Base-by-base conservation (phyloP, 2,113 vertebrate genomes). In the Solenodon paradoxus region DNA sequence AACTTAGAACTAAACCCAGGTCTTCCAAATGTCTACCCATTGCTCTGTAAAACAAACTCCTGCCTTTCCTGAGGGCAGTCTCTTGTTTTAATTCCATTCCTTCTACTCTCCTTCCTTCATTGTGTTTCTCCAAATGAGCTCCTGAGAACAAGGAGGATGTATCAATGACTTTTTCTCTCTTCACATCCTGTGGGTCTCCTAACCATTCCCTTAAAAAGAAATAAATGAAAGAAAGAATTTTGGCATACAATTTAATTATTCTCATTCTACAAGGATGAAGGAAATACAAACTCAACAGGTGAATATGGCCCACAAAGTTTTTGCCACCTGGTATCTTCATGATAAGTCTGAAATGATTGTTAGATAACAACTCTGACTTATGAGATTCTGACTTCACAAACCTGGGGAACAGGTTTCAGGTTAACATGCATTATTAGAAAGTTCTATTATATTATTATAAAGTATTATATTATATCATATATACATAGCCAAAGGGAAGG, bases 401-500 rank as follows among this genome's bases (percentile, higher is more conserved):
- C 74, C 86, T 49, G 5, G 61, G 72, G 45, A 57, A 94, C 64
- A 68, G 59, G 83, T 57, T 20, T 38, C 16, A 49, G 80, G 51
- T 86, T 83, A 59, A 24, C 66, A 64, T 66, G 40, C 47, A 90
- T 94, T 96, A 93, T 88, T 92, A 83, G 64, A 88, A 93, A 42
- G 71, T 42, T 57, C 47, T 59, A n/a, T n/a, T n/a, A n/a, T n/a
- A n/a, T n/a, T n/a, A n/a, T n/a, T n/a, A n/a, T n/a, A n/a, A n/a
- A n/a, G 51, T 69, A 71, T 83, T 89, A 42, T 91, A 94, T 94
- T 96, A 86, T 90, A 87, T 95, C 75, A 61, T 71, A 96, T 80
- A 79, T 95, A 61, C 11, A 19, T 20, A 96, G 92, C 78, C 78
- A 84, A 87, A 30, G 64, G 38, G 64, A 95, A 86, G 84, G 85